These are phyloP conservation scores for Gastrophysa polygoni DNA, from an alignment of 2,888 invertebrate species.

Conservation along the genomic window DNA sequence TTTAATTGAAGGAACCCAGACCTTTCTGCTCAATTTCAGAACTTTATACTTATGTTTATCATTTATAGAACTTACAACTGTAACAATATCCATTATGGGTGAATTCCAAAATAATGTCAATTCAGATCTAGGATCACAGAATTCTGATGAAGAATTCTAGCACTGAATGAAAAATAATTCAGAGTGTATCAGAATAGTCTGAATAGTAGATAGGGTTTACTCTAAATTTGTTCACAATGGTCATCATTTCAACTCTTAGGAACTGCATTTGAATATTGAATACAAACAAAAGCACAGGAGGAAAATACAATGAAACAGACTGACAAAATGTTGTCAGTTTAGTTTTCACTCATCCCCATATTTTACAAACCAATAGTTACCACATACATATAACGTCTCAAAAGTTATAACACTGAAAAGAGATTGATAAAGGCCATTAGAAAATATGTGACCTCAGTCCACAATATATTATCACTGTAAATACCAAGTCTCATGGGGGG, in stretches of 20 bases:
- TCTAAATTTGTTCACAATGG: constrained; percentile 58
- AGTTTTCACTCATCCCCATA: no score
- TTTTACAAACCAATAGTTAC: no score
- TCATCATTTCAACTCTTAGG: constrained; percentile 46
- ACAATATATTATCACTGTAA: constrained; percentile 15
- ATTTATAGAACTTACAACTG: constrained; percentile 36
- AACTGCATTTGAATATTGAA: constrained; percentile 29
- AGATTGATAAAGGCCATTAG: not conserved
- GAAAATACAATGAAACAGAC: constrained; percentile 11
- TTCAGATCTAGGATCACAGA: constrained; percentile 7
- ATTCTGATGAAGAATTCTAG: constrained; percentile 18
- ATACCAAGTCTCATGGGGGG: constrained; percentile 8
- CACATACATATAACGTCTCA: not conserved
- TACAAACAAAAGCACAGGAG: constrained; percentile 1
- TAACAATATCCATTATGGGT: constrained; percentile 40
- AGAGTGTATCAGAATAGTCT: constrained; percentile 68
- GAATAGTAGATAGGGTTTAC: constrained; percentile 72
- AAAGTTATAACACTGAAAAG: not conserved
- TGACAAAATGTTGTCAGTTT: no score
- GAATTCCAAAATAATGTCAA: constrained; percentile 7
- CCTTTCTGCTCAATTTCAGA: no score
- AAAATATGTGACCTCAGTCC: constrained; percentile 6
- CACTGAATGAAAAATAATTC: constrained; percentile 28
- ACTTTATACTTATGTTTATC: no score
- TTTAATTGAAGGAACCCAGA: no score